Evolutionary conservation across 2,113 vertebrate species (phyloP).

Genomic region (Rhabdornis inornatus): DNA sequence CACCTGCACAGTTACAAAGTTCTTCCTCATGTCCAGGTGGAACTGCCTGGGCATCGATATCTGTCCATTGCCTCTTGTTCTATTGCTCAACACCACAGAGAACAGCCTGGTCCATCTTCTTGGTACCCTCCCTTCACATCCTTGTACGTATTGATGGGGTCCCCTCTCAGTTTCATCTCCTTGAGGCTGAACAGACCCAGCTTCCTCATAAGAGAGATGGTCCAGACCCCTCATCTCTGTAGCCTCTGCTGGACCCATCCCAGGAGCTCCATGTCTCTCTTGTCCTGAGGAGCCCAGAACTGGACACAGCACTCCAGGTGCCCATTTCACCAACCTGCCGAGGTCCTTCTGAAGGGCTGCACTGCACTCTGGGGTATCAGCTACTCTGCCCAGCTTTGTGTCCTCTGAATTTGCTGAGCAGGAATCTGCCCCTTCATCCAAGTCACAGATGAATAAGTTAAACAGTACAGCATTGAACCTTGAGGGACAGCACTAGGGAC

Average conservation of each 20-base stretch:
- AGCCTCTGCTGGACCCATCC: fast-evolving
- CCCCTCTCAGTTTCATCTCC: neutral
- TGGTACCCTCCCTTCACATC: neutral
- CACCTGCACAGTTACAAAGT: neutral
- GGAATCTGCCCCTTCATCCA: neutral
- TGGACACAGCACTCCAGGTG: neutral
- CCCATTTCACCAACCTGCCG: fast-evolving
- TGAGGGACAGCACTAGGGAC: neutral
- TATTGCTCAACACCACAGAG: fast-evolving
- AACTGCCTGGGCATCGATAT: neutral
- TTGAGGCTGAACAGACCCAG: neutral
- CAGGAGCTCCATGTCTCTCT: neutral
- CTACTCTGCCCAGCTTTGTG: neutral
- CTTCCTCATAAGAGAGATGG: neutral
- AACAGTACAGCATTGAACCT: neutral
- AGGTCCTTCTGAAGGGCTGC: neutral
- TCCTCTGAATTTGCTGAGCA: neutral
- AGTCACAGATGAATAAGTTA: neutral
- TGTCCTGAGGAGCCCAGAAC: neutral
- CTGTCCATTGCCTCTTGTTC: neutral
- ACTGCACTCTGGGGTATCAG: fast-evolving
- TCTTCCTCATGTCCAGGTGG: neutral
- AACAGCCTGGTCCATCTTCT: neutral
- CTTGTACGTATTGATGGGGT: too few species aligned
- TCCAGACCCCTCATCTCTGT: neutral